These are phyloP conservation scores for Melozone crissalis DNA, from an alignment of 2,113 vertebrate species.

Conservation along the genomic window DNA sequence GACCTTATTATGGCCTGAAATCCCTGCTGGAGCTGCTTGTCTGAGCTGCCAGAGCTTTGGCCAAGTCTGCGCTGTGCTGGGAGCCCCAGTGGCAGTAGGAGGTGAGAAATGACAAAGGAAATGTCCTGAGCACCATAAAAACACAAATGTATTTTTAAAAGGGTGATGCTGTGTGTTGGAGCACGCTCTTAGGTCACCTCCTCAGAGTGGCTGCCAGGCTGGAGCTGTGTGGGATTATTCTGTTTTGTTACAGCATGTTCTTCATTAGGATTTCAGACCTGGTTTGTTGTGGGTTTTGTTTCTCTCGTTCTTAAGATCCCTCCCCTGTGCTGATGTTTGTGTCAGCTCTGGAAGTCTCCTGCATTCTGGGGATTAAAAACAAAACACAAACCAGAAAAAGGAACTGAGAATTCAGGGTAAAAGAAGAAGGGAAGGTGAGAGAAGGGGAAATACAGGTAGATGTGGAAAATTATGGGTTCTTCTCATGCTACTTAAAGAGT, in stretches of 20 bases:
- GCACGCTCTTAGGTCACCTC: not conserved
- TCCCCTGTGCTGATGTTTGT: not conserved
- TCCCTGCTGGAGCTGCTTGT: slow-evolving; percentile 4
- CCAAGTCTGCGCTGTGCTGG: not conserved
- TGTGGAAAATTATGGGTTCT: not conserved
- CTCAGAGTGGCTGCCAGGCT: not conserved
- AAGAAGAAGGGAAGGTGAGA: not conserved
- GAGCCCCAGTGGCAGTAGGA: not conserved
- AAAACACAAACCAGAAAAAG: not conserved
- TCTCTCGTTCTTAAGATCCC: not conserved
- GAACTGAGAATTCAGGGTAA: not conserved
- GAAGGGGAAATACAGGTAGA: not conserved
- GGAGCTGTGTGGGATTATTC: not conserved
- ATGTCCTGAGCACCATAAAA: not conserved
- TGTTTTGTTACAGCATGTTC: not conserved
- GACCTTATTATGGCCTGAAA: slow-evolving; percentile 58
- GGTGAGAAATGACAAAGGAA: not conserved
- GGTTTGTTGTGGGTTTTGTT: not conserved
- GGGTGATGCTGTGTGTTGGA: not conserved
- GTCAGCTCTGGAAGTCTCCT: not conserved
- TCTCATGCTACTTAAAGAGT: not conserved
- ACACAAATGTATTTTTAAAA: slow-evolving; percentile 43
- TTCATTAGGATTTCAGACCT: not conserved
- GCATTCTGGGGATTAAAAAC: not conserved
- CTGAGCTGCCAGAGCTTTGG: not conserved